Base-by-base conservation (phyloP, 1,140 invertebrate species). In the Orussus abietinus region DNA sequence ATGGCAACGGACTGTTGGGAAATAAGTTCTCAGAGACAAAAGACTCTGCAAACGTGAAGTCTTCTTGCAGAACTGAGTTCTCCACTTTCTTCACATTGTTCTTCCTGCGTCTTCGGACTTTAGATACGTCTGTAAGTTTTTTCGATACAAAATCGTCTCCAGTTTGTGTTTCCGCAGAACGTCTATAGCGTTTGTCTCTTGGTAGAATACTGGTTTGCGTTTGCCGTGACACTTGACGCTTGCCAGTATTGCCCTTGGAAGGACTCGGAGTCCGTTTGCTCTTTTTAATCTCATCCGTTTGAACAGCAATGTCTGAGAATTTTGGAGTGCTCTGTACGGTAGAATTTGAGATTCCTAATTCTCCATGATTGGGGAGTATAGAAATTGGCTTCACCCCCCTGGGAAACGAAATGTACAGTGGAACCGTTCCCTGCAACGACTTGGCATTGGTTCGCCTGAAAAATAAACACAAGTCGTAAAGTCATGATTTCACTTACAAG, bases 131-230 rank as follows among this genome's bases (percentile, higher is more conserved):
- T 43, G 28, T 40, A 4, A 19, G 11, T n/a, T 50, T 19, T 30
- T 51, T 53, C 19, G 40, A 37, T 40, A 55, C 56, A 14, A 52
- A 64, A 45, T 66, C 53, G 5, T 55, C 58, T 13, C 51, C 53
- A 0, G 75, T 78, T 63, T 78, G 76, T 1, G 77, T 79, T 48
- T 77, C 69, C 20, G 61, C 70, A 13, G 64, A 71, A 37, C 65
- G 67, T 31, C 57, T 64, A 10, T 38, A 44, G 3, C 45, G 37
- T 35, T 58, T 72, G 13, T 61, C 55, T 38, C 58, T 69, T 20
- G 51, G 49, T 10, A 52, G 37, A 7, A 42, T 39, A 45, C 48
- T 62, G 5, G 76, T 79, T 49, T 78, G 77, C 0, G 76, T 78
- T 43, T 79, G 65, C 34, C 63, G 66, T 4, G 72, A 69, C 45